These are phyloP conservation scores for Bubo bubo DNA, from an alignment of 2,113 vertebrate species.

Conservation along the genomic window DNA sequence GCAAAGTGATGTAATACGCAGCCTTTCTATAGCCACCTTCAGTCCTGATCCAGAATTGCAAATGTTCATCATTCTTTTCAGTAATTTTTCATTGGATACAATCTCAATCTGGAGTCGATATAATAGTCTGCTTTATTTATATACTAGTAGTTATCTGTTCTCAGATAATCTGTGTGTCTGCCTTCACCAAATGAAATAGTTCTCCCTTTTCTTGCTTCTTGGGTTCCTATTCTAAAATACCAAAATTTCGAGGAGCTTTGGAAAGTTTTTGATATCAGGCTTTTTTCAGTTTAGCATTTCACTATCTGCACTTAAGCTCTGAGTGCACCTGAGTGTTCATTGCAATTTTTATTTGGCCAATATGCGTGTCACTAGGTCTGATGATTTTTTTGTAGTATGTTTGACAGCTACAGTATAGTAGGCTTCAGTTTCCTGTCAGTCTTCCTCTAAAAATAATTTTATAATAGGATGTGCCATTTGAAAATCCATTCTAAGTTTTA, in stretches of 20 bases:
- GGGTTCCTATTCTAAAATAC: not conserved
- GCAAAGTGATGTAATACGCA: not conserved
- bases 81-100: not conserved
- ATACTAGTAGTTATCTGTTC: not conserved
- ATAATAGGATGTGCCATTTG: not conserved
- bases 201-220: not conserved
- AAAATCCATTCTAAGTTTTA: not conserved
- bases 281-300: not conserved
- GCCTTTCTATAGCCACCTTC: not conserved
- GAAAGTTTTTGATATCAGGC: not conserved
- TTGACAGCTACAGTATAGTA: not conserved
- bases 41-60: not conserved
- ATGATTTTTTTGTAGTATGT: not conserved
- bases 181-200: not conserved
- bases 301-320: not conserved
- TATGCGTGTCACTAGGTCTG: fast-evolving
- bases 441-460: not conserved
- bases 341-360: not conserved
- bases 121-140: not conserved
- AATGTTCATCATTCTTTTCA: not conserved
- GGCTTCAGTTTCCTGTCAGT: not conserved
- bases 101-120: not conserved
- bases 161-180: not conserved
- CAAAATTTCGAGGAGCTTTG: not conserved
- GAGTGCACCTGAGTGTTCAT: not conserved